These are phyloP conservation scores for Monochamus saltuarius DNA, from an alignment of 1,140 invertebrate species.

Conservation along the genomic window DNA sequence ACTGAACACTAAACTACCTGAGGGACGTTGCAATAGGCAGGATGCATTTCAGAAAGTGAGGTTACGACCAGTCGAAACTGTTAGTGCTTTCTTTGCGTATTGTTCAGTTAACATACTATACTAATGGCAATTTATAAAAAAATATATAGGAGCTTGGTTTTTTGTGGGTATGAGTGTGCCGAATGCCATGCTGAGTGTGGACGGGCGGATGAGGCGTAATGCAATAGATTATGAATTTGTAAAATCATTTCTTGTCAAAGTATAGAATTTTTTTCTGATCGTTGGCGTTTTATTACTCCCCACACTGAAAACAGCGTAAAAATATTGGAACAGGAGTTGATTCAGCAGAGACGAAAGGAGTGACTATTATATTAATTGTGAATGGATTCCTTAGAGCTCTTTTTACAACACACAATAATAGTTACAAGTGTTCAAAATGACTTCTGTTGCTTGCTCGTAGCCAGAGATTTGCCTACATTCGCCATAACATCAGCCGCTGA, in stretches of 20 bases:
- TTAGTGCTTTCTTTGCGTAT: constrained; percentile 43
- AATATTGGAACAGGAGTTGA: too few relatives aligned
- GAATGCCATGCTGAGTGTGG: constrained; percentile 23
- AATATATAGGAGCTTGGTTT: constrained; percentile 34
- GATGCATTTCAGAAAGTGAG: constrained; percentile 35
- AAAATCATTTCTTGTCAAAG: constrained; percentile 58
- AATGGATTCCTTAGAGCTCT: too few relatives aligned
- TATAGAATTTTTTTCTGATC: constrained; percentile 54
- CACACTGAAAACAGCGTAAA: too few relatives aligned
- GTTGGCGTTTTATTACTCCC: constrained; percentile 2
- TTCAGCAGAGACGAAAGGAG: too few relatives aligned
- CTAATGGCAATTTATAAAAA: constrained; percentile 41
- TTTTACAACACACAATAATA: too few relatives aligned
- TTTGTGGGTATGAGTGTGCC: constrained; percentile 26
- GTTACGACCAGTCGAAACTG: constrained; percentile 26
- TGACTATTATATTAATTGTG: too few relatives aligned
- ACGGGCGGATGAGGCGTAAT: constrained; percentile 46
- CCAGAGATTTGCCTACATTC: too few relatives aligned
- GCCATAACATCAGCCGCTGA: too few relatives aligned
- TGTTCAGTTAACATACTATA: constrained; percentile 43
- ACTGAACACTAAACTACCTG: too few relatives aligned
- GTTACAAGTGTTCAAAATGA: too few relatives aligned
- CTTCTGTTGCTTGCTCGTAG: too few relatives aligned
- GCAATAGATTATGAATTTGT: constrained; percentile 56
- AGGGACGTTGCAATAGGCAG: constrained; percentile 14